Conservation (phyloP, 2,888 invertebrate species). For the Catocala fraxini region DNA sequence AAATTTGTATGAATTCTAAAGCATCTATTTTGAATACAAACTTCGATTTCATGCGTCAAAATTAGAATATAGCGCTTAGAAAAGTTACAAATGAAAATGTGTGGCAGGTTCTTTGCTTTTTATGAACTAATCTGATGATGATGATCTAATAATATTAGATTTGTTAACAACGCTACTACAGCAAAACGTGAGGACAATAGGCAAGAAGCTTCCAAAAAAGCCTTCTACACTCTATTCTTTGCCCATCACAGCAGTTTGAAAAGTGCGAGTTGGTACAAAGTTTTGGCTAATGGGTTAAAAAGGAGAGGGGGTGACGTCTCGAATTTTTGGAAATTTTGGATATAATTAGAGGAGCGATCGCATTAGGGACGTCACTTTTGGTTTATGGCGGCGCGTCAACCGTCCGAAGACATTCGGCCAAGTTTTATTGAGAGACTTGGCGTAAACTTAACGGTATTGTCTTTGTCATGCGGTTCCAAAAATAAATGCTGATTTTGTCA, state of each 20-base stretch:
- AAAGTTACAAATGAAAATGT: too few relatives aligned
- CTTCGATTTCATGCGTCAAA: too few relatives aligned
- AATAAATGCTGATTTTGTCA: slow-evolving; percentile 16
- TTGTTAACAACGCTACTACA: too few relatives aligned
- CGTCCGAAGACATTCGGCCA: slow-evolving; percentile 47
- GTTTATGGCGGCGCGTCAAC: slow-evolving; percentile 71
- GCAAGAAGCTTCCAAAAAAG: neutral
- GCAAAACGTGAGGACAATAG: neutral
- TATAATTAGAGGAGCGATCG: slow-evolving; percentile 83
- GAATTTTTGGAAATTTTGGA: slow-evolving; percentile 81
- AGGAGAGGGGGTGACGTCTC: slow-evolving; percentile 58
- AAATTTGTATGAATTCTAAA: too few relatives aligned
- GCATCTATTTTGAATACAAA: too few relatives aligned
- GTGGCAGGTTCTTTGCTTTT: too few relatives aligned
- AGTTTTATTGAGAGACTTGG: slow-evolving; percentile 63
- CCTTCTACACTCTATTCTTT: slow-evolving; percentile 48
- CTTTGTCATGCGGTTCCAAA: slow-evolving; percentile 30
- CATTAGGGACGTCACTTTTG: slow-evolving; percentile 83
- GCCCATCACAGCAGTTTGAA: slow-evolving; percentile 61
- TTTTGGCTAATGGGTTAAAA: slow-evolving; percentile 82
- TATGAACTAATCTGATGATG: too few relatives aligned
- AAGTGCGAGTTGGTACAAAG: slow-evolving; percentile 73
- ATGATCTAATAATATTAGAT: too few relatives aligned
- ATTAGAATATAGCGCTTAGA: too few relatives aligned
- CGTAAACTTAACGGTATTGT: slow-evolving; percentile 47